A percentile compares a stretch with the other conserved stretches of the same genome.
Conservation (phyloP, 2,797 vertebrate genomes). For the Huso huso region DNA sequence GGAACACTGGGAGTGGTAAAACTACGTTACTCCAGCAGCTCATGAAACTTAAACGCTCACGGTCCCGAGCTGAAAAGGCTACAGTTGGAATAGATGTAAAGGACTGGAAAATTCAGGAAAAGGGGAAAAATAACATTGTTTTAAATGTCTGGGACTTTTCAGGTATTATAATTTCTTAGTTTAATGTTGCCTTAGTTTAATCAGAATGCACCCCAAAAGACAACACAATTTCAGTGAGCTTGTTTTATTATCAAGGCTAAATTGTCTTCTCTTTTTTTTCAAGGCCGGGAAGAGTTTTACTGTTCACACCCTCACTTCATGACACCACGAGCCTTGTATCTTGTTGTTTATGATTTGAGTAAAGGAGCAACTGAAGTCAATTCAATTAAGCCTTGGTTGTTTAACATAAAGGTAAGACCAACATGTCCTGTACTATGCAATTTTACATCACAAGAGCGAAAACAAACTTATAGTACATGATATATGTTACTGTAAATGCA, state of each 20-base stretch:
- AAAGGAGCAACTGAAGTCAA: slow-evolving; percentile 80
- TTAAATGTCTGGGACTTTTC: slow-evolving; percentile 95
- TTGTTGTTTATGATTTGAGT: slow-evolving; percentile 88
- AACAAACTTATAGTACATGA: too few relatives aligned
- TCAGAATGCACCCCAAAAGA: not conserved
- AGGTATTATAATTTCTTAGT: slow-evolving; percentile 53
- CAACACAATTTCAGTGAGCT: not conserved
- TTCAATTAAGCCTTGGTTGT: slow-evolving; percentile 90
- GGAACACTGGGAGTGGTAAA: slow-evolving; percentile 82
- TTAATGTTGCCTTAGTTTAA: not conserved
- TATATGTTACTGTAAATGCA: too few relatives aligned
- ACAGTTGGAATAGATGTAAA: slow-evolving; percentile 67
- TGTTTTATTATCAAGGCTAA: not conserved
- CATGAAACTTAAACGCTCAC: slow-evolving; percentile 71
- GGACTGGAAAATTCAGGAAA: slow-evolving; percentile 76
- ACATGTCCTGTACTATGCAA: too few relatives aligned
- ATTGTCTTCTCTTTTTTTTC: slow-evolving; percentile 6
- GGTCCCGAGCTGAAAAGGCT: slow-evolving; percentile 37
- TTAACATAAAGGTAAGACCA: slow-evolving; percentile 83
- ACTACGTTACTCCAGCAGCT: slow-evolving; percentile 80
- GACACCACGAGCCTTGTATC: slow-evolving; percentile 82
- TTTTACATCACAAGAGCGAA: too few relatives aligned
- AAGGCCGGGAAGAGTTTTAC: slow-evolving; percentile 85
- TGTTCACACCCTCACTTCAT: slow-evolving; percentile 87
- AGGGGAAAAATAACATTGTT: slow-evolving; percentile 72